A percentile compares a stretch with the other conserved stretches of the same genome.
Conservation (phyloP, 2,113 vertebrate species). For the Gallinago paraguaiae region DNA sequence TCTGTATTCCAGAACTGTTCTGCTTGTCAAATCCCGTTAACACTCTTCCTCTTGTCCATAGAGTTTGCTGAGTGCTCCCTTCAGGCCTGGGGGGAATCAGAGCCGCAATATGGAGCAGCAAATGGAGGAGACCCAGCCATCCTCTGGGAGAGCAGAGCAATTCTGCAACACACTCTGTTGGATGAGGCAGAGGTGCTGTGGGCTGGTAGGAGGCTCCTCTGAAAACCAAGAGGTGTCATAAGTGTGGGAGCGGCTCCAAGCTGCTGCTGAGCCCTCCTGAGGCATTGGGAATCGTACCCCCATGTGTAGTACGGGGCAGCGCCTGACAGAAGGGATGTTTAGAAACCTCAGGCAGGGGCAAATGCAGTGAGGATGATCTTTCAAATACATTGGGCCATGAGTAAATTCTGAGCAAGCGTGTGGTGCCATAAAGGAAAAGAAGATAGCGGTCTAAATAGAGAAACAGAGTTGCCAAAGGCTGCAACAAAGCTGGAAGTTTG, state of each 20-base stretch:
- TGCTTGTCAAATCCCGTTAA: not conserved
- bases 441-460: not conserved
- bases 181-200: not conserved
- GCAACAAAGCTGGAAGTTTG: not conserved
- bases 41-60: not conserved
- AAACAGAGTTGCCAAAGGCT: not conserved
- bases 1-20: not conserved
- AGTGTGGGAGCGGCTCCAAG: not conserved
- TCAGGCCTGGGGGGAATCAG: not conserved
- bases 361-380: not conserved
- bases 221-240: not conserved
- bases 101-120: not conserved
- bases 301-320: fast-evolving
- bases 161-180: not conserved
- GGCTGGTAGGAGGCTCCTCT: not conserved
- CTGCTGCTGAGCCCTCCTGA: not conserved
- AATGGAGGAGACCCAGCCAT: not conserved
- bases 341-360: not conserved
- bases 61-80: not conserved
- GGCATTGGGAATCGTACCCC: not conserved
- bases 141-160: not conserved
- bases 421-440: not conserved
- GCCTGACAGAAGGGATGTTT: fast-evolving
- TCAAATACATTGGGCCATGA: not conserved
- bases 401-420: not conserved